Conservation (phyloP, 2,113 vertebrate species). For the human (Homo sapiens) region GRCh38 chr2:187628501-187629000, state of each 20-base stretch:
- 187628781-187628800: slow-evolving; percentile 4
- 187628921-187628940: neutral
- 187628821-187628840: slow-evolving; percentile 9
- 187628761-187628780: slow-evolving; percentile 8
- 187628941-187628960: neutral
- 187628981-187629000: slow-evolving; percentile 19
- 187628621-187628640: neutral
- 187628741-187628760: neutral
- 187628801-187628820: neutral
- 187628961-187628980: slow-evolving; percentile 38
- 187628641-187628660: slow-evolving; percentile 38
- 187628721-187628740: neutral
- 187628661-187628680: slow-evolving; percentile 28
- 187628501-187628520: neutral
- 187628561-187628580: neutral
- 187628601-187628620: neutral
- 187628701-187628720: slow-evolving; percentile 43
- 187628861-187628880: neutral
- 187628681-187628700: neutral
- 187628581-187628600: neutral
- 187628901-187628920: neutral
- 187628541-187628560: neutral
- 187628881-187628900: neutral
- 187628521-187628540: neutral
- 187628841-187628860: slow-evolving; percentile 13